Percentiles rank a stretch among this genome's conserved stretches.
Evolutionary conservation across 2,797 vertebrate genomes (phyloP).

Genomic region (Erpetoichthys calabaricus): DNA sequence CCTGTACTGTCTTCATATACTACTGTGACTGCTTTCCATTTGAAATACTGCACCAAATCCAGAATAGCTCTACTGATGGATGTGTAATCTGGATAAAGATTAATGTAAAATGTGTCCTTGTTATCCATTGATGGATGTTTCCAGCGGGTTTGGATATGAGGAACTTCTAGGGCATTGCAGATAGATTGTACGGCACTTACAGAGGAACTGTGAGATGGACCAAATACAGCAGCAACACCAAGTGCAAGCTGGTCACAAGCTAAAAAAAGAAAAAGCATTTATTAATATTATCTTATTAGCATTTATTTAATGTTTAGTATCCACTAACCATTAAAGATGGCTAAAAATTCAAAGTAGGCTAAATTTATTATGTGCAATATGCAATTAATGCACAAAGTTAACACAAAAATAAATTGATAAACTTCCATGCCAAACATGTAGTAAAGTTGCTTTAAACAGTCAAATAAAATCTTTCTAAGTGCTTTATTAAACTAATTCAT

Average conservation of each 20-base stretch:
- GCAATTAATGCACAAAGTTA: no score
- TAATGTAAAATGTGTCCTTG: conserved; percentile 87
- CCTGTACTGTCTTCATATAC: conserved; percentile 95
- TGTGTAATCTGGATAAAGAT: conserved; percentile 86
- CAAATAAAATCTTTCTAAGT: no score
- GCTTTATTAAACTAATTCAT: no score
- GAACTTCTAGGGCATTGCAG: conserved; percentile 93
- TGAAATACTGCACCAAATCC: conserved; percentile 87
- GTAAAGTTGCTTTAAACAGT: no score
- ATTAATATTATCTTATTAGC: no score
- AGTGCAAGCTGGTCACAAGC: conserved; percentile 92
- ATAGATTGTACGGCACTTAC: conserved; percentile 95
- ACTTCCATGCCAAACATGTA: no score
- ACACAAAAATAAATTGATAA: no score
- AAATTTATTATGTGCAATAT: no score
- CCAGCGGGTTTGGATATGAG: conserved; percentile 94
- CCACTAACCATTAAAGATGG: no score
- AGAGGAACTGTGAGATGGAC: conserved; percentile 87
- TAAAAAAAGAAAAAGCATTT: conserved; percentile 18
- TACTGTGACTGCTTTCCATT: conserved; percentile 86
- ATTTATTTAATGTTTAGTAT: no score
- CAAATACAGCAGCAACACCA: conserved; percentile 86
- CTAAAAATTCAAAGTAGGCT: no score
- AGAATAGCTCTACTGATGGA: conserved; percentile 84
- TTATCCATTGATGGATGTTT: conserved; percentile 88